Evolutionary conservation across 2,888 invertebrate species (phyloP).

Genomic region (Noctua fimbriata): DNA sequence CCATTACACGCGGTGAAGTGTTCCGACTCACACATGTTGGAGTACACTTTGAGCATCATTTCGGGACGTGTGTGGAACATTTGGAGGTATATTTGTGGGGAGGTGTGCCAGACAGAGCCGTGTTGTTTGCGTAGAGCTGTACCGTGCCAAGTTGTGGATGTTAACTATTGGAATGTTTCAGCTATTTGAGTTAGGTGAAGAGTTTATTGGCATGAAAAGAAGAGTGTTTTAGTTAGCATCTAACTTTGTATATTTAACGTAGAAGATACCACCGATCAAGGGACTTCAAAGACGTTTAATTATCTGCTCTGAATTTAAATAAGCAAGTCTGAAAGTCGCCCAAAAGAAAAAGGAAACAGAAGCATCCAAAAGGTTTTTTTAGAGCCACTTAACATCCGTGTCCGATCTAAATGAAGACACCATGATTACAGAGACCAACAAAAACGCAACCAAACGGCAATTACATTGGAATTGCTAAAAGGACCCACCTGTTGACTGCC

Average conservation of each 20-base stretch:
- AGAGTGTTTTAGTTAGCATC: not conserved
- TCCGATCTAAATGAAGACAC: conserved; percentile 58
- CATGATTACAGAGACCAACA: conserved; percentile 57
- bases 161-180: conserved; percentile 13
- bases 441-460: conserved; percentile 79
- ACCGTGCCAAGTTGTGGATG: conserved; percentile 21
- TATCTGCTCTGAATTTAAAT: conserved; percentile 14
- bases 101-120: conserved; percentile 35
- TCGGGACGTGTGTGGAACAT: conserved; percentile 56
- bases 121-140: conserved; percentile 48
- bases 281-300: conserved; percentile 11
- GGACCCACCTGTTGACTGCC: conserved; percentile 86
- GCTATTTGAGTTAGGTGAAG: conserved; percentile 15
- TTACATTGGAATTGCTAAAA: conserved; percentile 87
- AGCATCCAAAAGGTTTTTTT: conserved; percentile 41
- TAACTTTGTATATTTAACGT: not conserved
- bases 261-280: not conserved
- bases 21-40: conserved; percentile 57
- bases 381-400: conserved; percentile 61
- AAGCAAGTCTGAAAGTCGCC: not conserved
- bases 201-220: conserved; percentile 8
- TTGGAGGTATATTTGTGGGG: conserved; percentile 48
- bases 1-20: conserved; percentile 65
- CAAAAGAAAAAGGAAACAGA: conserved; percentile 20
- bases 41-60: conserved; percentile 64